These are phyloP conservation scores for Nymphicus hollandicus DNA, from an alignment of 2,113 vertebrate species.

Conservation along the genomic window DNA sequence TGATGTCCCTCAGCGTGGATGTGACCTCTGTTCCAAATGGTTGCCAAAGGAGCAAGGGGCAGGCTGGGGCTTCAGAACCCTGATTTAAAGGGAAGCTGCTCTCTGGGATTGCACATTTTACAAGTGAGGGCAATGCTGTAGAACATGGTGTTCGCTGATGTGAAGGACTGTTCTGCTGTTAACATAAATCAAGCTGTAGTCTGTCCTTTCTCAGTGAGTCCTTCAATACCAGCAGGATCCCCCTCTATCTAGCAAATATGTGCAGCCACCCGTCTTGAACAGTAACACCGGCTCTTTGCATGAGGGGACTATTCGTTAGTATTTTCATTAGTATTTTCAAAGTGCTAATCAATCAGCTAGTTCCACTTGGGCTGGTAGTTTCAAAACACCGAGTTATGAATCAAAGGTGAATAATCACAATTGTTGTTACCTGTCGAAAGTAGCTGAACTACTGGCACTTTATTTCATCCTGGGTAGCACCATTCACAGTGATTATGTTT, in stretches of 20 bases:
- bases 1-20: not conserved
- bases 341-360: not conserved
- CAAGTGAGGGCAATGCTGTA: not conserved
- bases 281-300: not conserved
- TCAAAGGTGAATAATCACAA: not conserved
- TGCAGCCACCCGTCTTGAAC: not conserved
- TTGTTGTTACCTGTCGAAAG: not conserved
- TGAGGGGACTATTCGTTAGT: not conserved
- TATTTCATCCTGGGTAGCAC: not conserved
- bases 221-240: not conserved
- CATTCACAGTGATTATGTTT: not conserved
- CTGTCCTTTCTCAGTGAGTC: not conserved
- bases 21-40: not conserved
- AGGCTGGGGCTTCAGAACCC: not conserved
- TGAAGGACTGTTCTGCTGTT: not conserved
- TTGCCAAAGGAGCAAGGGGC: not conserved
- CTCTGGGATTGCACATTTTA: not conserved
- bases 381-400: not conserved
- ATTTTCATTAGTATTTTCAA: not conserved
- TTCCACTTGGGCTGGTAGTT: not conserved
- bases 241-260: not conserved
- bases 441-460: not conserved
- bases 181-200: accelerated
- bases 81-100: not conserved
- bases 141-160: not conserved